Base-by-base conservation (phyloP, 2,888 invertebrate species). In the Volucella bombylans region DNA sequence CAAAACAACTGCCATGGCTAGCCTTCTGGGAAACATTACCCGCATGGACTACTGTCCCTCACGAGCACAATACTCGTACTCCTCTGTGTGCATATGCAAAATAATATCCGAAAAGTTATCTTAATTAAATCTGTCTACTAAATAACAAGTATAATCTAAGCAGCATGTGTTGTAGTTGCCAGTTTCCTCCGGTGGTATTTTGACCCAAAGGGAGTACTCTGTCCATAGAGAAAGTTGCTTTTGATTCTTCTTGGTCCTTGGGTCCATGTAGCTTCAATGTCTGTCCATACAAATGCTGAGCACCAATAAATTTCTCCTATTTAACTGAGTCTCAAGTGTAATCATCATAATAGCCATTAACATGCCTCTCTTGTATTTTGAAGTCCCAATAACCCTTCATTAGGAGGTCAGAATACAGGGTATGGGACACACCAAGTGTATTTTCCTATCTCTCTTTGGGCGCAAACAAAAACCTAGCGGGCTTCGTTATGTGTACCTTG, bases 301-400 rank as follows among this genome's bases (percentile, higher is more conserved):
- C 62, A 31, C 64, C 68, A 78, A 82, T 82, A 79, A 82, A 82
- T 82, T 82, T 68, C 67, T 78, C 43, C 68, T 82, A 68, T 82
- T 79, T 82, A 82, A 79, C 82, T 78, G 57, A 69, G 82, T 82
- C 82, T 82, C 79, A 57, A 73, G 73, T 79, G 78, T 82, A 73
- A 82, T 82, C 79, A 82, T 82, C 82, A 82, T 82, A 82, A 82
- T 78, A 73, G 54, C 79, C 68, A 82, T 82, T 82, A 79, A 79
- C 72, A 82, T 73, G 79, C 68, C 73, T 68, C 43, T 64, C 50
- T 73, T 57, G 82, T 79, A 79, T 78, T 82, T 82, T 62, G 68
- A 64, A 73, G 61, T 62, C 57, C 72, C 78, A 73, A 82, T 82
- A 82, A 73, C 57, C 64, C 72, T 82, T 73, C 68, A 78, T 82